These are phyloP conservation scores for Lingula anatina DNA, from an alignment of 2,888 invertebrate species.

Conservation along the genomic window DNA sequence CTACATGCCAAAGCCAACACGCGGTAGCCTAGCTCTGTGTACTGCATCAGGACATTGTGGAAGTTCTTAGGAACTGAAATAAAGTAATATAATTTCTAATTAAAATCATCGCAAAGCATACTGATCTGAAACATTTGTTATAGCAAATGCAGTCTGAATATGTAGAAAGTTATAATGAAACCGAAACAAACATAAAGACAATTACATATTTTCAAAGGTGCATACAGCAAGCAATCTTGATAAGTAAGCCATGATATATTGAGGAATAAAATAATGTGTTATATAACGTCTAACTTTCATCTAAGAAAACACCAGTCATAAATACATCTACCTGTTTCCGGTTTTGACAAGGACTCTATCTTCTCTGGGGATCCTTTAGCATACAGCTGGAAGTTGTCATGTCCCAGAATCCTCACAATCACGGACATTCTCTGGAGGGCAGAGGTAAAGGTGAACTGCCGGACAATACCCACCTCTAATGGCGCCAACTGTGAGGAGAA, in stretches of 20 bases:
- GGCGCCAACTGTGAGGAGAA: no score
- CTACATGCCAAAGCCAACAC: slow-evolving; percentile 57
- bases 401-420: slow-evolving; percentile 38
- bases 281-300: no score
- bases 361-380: slow-evolving; percentile 51
- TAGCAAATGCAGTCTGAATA: no score
- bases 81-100: background rate
- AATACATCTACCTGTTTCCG: slow-evolving; percentile 31
- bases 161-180: no score
- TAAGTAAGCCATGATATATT: no score
- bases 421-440: slow-evolving; percentile 52
- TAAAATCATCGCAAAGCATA: background rate
- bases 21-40: slow-evolving; percentile 56
- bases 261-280: no score
- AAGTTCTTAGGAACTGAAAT: slow-evolving; percentile 55
- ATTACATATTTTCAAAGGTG: no score
- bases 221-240: no score
- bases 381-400: slow-evolving; percentile 42
- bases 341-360: slow-evolving; percentile 40
- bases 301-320: no score
- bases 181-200: no score
- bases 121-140: no score
- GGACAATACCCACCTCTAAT: slow-evolving; percentile 53
- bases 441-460: slow-evolving; percentile 56
- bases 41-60: slow-evolving; percentile 52